phyloP scores from a whole-genome alignment of 2,797 vertebrate genomes.

The Danio aesculapii region DNA sequence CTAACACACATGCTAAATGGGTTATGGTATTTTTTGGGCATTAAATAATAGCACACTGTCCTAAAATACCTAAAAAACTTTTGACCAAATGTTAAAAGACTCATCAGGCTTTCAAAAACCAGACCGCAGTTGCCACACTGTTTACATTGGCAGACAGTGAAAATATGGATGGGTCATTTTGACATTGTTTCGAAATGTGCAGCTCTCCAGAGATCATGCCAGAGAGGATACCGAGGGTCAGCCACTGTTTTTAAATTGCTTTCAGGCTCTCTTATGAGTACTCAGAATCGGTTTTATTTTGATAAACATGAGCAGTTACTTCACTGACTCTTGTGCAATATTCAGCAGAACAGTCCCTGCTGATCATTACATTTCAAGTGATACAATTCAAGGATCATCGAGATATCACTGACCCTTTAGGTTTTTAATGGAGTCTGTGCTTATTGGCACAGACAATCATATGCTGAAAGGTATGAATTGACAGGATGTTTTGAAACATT shows the following conservation, averaged over 20 bases:
- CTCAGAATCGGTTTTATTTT: not conserved
- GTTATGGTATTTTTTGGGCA: too few species aligned
- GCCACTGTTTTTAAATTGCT: not conserved
- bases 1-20: too few species aligned
- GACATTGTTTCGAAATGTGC: not conserved
- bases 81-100: too few species aligned
- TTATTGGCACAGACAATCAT: not conserved
- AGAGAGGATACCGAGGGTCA: not conserved
- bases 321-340: conserved; percentile 20
- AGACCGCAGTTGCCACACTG: too few species aligned
- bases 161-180: not conserved
- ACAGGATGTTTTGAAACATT: conserved; percentile 46
- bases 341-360: conserved; percentile 3
- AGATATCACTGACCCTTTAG: not conserved
- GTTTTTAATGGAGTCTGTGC: conserved; percentile 1
- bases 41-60: too few species aligned
- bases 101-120: too few species aligned
- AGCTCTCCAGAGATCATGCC: not conserved
- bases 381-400: conserved; percentile 9
- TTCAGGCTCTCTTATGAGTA: not conserved
- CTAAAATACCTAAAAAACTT: too few species aligned
- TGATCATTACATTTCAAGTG: conserved; percentile 16
- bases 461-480: conserved; percentile 37
- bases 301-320: conserved; percentile 29
- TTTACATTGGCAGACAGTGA: not conserved